A percentile compares a stretch with the other conserved stretches of the same genome.
Evolutionary conservation across 2,797 vertebrate species (phyloP).

Genomic region (Ptychadena robeensis): DNA sequence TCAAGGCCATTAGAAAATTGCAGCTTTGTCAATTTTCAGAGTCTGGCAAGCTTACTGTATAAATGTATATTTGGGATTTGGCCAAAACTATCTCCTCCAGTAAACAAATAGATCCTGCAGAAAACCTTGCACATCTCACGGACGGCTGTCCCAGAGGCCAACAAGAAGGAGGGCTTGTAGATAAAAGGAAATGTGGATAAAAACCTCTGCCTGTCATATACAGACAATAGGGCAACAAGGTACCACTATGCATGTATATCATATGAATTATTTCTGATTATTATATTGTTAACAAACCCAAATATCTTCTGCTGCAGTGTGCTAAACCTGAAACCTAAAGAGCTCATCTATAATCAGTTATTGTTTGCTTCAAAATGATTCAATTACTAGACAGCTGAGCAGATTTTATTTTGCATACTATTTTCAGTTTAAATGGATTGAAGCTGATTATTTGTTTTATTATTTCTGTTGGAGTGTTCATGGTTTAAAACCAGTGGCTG

Average conservation of each 20-base stretch:
- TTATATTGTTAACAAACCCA: not conserved
- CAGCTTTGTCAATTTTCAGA: constrained; percentile 51
- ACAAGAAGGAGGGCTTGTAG: not conserved
- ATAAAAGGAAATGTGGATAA: not conserved
- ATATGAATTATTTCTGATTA: not conserved
- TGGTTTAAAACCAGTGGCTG: too few species aligned
- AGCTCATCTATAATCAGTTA: too few species aligned
- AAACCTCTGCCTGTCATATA: not conserved
- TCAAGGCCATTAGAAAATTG: constrained; percentile 54
- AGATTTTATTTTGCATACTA: not conserved
- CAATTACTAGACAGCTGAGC: not conserved
- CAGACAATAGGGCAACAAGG: not conserved
- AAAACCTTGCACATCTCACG: constrained; percentile 48
- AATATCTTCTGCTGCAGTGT: not conserved
- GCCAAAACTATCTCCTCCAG: constrained; percentile 25
- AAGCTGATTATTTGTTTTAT: not conserved
- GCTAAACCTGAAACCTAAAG: too few species aligned
- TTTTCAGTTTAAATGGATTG: not conserved
- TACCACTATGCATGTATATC: not conserved
- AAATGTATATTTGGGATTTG: constrained; percentile 44
- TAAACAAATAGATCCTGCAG: constrained; percentile 55
- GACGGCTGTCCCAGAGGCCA: constrained; percentile 26
- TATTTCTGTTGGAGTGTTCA: too few species aligned
- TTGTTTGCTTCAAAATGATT: too few species aligned
- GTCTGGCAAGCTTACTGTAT: constrained; percentile 30